phyloP scores from a whole-genome alignment of 2,797 vertebrate species.

The Micropoecilia bifurca region DNA sequence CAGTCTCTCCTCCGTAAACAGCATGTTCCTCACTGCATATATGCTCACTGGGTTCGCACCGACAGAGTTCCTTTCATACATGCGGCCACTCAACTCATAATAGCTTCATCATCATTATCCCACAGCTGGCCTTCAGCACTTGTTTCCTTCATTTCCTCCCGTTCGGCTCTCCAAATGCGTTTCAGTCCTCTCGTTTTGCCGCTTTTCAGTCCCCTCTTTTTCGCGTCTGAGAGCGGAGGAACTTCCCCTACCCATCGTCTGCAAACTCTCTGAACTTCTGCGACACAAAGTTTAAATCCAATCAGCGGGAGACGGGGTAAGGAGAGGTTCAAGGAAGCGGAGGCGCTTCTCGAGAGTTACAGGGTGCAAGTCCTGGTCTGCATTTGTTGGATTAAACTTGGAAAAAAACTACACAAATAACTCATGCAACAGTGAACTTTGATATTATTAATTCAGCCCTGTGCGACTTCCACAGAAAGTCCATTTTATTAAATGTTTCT shows the following conservation, averaged over 20 bases:
- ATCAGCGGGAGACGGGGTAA: not conserved
- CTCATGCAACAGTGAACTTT: not conserved
- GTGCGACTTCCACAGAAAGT: not conserved
- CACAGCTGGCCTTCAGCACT: constrained; percentile 60
- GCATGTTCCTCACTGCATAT: not conserved
- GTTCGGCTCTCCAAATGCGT: constrained; percentile 12
- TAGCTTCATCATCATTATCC: constrained; percentile 55
- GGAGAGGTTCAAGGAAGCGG: not conserved
- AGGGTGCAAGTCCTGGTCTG: not conserved
- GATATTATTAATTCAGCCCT: not conserved
- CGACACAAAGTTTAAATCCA: not conserved
- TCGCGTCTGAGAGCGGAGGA: not conserved
- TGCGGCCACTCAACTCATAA: constrained; percentile 40
- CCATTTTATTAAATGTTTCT: not conserved
- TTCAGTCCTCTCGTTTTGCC: not conserved
- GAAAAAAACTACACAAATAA: not conserved
- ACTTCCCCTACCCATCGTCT: not conserved
- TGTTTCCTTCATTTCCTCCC: constrained; percentile 46
- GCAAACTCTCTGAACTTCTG: not conserved
- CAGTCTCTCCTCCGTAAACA: not conserved
- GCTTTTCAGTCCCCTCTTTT: not conserved
- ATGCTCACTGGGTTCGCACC: not conserved
- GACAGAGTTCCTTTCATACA: constrained; percentile 35
- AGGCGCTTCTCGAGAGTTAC: not conserved
- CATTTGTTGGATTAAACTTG: not conserved